phyloP scores from a whole-genome alignment of 2,113 vertebrate genomes.

The Clinocottus analis region DNA sequence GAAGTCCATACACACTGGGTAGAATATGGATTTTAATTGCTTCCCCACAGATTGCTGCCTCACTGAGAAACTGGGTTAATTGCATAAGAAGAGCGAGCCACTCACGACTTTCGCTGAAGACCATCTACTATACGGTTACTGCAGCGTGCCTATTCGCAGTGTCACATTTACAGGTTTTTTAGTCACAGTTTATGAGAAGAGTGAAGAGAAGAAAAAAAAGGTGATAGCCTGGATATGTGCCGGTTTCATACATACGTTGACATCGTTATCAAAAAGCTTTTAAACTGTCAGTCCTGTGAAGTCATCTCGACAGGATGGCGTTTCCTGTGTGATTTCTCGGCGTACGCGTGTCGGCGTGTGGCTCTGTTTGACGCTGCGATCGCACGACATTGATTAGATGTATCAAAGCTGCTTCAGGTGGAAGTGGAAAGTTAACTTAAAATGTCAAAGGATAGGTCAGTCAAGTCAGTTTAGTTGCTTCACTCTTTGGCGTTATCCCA shows the following conservation, averaged over 20 bases:
- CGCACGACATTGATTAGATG: conserved; percentile 19
- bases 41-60: conserved; percentile 78
- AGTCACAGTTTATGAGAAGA: not conserved
- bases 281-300: conserved; percentile 31
- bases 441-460: not conserved
- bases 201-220: not conserved
- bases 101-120: conserved; percentile 64
- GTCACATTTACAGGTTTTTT: conserved; percentile 39
- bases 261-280: conserved; percentile 46
- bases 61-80: conserved; percentile 76
- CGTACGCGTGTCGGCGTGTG: conserved; percentile 26
- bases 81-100: conserved; percentile 68
- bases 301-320: conserved; percentile 35
- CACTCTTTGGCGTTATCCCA: not conserved
- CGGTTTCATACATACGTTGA: conserved; percentile 40
- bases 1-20: conserved; percentile 63
- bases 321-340: conserved; percentile 14
- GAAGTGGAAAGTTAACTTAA: not conserved
- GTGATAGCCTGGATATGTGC: not conserved
- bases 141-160: conserved; percentile 22
- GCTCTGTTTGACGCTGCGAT: conserved; percentile 2
- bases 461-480: not conserved
- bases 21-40: conserved; percentile 77
- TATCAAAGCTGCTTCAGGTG: conserved; percentile 7
- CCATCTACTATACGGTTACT: conserved; percentile 54